Evolutionary conservation across 2,113 vertebrate species (phyloP).

Genomic region (Xenopus laevis): DNA sequence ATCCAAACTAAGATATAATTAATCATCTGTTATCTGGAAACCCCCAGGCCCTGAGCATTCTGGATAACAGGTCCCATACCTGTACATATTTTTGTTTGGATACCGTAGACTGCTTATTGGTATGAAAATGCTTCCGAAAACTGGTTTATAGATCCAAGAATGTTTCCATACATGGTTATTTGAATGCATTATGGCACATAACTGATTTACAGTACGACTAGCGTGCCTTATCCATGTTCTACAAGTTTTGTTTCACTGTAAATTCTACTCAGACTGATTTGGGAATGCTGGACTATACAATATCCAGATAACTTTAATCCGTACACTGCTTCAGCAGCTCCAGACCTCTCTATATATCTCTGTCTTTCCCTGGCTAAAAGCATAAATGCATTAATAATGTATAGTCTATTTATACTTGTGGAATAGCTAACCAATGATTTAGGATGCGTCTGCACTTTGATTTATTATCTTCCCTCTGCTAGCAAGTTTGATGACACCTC

Average conservation of each 20-base stretch:
- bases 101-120: neutral
- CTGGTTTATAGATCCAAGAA: neutral
- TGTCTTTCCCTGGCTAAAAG: conserved; percentile 4
- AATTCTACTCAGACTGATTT: neutral
- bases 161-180: neutral
- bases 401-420: conserved; percentile 17
- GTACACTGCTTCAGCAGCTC: neutral
- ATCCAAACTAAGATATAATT: no score
- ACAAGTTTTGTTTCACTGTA: neutral
- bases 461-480: conserved; percentile 11
- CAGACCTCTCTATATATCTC: conserved; percentile 4
- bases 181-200: neutral
- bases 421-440: neutral
- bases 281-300: neutral
- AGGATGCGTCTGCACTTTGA: conserved; percentile 15
- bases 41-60: no score
- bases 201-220: neutral
- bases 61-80: no score
- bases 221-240: neutral
- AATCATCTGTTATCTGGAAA: no score
- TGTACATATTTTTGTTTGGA: no score
- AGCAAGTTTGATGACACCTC: conserved; percentile 5
- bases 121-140: neutral
- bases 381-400: conserved; percentile 22
- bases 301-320: conserved; percentile 3